Evolutionary conservation across 2,113 vertebrate species (phyloP), one percentile per base, ranked within the genome.

Genomic region (Manacus vitellinus): DNA sequence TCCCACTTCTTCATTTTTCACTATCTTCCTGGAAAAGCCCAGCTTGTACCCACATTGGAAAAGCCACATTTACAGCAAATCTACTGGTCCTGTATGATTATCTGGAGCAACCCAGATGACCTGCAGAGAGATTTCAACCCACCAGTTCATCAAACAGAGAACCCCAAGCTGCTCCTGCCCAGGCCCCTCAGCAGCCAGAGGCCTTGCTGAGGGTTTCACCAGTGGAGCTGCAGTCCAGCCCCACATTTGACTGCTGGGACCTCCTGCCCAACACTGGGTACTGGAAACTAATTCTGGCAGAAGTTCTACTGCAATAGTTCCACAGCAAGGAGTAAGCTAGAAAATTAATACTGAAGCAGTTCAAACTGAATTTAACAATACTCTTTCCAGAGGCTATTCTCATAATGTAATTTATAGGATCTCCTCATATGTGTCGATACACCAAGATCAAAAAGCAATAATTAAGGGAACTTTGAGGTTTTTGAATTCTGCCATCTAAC

Each of bases 351-450:
- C n/a, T 35, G 23, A 78, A 63, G 43, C 35, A 90, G n/a, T n/a
- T 75, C 44, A 52, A 79, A 61, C 5, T 68, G 44, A 37, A 30
- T 75, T 79, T 44, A 85, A n/a, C 37, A 61, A 28, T 6, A 46
- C 10, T 28, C 12, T 58, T 71, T 37, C 51, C 76, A 81, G 28
- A 54, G 20, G 39, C 44, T 71, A 7, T 17, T 54, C 17, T 62
- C 11, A 10, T 35, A 28, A 31, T 2, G 3, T 2, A 78, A 52
- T 5, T 30, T 66, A 16, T 0, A 56, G 63, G 13, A n/a, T 74
- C 35, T 92, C 52, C 23, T 87, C 21, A 6, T 2, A 1, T 6
- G 13, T 8, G 11, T 10, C 3, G 10, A 35, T 9, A 37, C 0
- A 27, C 3, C 19, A 56, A 56, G 27, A 65, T n/a, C 21, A 70